Percentiles rank a stretch among this genome's conserved stretches.
Conservation (phyloP, 2,888 invertebrate species). For the Exocentrus adspersus region DNA sequence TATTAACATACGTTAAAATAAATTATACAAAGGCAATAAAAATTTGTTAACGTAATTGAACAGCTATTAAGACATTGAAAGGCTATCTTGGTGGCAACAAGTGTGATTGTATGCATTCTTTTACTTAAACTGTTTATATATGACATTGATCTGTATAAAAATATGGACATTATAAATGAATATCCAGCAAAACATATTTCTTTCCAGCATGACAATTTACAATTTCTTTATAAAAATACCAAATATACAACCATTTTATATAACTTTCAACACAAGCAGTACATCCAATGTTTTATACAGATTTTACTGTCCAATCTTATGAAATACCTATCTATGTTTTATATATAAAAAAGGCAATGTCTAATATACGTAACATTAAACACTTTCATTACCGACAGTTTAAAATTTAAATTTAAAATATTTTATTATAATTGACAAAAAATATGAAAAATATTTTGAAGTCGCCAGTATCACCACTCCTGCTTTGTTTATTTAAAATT, state of each 20-base stretch:
- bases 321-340: conserved; percentile 5
- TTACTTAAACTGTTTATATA: neutral
- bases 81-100: neutral
- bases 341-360: conserved; percentile 1
- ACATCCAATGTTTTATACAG: conserved; percentile 31
- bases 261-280: conserved; percentile 10
- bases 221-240: conserved; percentile 22
- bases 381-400: no score
- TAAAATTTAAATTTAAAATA: no score
- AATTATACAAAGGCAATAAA: conserved; percentile 22
- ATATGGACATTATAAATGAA: conserved; percentile 16
- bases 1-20: conserved; percentile 18
- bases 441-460: no score
- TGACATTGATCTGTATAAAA: conserved; percentile 18
- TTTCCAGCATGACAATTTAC: conserved; percentile 21
- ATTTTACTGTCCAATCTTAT: conserved; percentile 14
- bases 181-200: conserved; percentile 15
- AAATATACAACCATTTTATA: conserved; percentile 24
- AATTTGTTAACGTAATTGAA: conserved; percentile 20
- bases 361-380: no score
- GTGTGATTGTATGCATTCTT: conserved; percentile 19
- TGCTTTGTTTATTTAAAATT: no score
- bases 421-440: no score
- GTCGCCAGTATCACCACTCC: no score
- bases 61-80: conserved; percentile 23